Conservation (phyloP, 1,140 invertebrate genomes). For the Euura lappo region DNA sequence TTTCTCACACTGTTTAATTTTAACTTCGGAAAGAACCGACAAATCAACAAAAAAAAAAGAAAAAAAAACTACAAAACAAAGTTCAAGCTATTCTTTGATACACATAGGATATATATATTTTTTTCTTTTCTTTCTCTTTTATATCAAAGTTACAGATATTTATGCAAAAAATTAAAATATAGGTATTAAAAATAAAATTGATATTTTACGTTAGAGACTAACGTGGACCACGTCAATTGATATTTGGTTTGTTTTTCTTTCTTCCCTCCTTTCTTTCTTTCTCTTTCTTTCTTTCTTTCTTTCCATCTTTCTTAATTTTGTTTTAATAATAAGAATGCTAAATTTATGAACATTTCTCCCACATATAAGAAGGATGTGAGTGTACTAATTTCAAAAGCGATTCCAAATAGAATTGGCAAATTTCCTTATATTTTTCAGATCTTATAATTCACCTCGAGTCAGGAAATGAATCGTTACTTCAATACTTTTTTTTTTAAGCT, state of each 20-base stretch:
- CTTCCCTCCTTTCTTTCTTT: constrained; percentile 33
- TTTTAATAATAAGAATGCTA: background rate
- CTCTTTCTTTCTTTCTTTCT: constrained; percentile 19
- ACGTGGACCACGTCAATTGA: constrained; percentile 21
- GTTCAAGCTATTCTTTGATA: no score
- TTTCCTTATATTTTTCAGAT: background rate
- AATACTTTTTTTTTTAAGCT: background rate
- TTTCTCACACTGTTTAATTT: background rate
- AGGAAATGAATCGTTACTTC: background rate
- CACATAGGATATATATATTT: no score
- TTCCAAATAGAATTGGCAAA: background rate
- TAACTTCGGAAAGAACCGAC: background rate
- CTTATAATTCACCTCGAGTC: background rate
- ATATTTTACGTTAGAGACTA: constrained; percentile 20
- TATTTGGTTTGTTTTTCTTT: constrained; percentile 20
- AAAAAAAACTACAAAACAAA: background rate
- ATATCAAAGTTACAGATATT: constrained; percentile 5
- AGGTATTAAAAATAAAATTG: constrained; percentile 53
- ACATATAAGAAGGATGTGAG: background rate
- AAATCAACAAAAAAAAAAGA: background rate
- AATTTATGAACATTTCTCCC: background rate
- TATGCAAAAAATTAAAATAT: constrained; percentile 51
- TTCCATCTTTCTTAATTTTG: background rate
- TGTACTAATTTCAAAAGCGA: background rate
- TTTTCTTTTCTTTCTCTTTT: background rate